Base-by-base conservation (phyloP, 2,797 vertebrate species). In the Varecia variegata region DNA sequence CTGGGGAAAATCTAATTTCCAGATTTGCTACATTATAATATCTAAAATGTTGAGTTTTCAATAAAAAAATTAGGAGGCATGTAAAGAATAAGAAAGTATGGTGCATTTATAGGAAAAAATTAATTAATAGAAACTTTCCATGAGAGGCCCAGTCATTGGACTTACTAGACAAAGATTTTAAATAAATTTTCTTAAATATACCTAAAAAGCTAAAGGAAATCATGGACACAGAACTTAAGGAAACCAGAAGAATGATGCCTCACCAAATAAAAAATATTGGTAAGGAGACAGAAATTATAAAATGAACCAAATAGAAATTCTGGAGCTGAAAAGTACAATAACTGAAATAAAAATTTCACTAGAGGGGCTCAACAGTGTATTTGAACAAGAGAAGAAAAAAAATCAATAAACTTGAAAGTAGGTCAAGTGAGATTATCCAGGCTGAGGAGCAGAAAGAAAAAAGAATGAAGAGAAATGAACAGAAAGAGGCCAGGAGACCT, bases 121-220 rank as follows among this genome's bases (percentile, higher is more conserved):
- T 50, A 67, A 81, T 35, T 47, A 32, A 77, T 84, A 71, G 67
- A 56, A 81, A 73, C 20, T 56, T 17, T 54, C 21, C 3, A 74
- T n/a, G 20, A 87, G 25, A 76, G 30, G 5, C 7, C 20, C 18
- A 87, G 25, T 10, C 38, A 74, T 50, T 74, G 38, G 18, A 92
- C 15, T 87, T 87, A 87, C 27, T 87, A 87, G 38, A 80, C 47
- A 81, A 87, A 87, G 13, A n/a, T 81, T 92, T 92, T 81, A 81
- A 81, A 81, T 82, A 52, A 85, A 77, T 70, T 83, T 10, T 68
- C 43, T 73, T 91, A 38, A 87, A 74, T 9, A 67, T 50, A 21
- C 58, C 81, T 65, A 87, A 87, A 91, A 32, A 30, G 23, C 60
- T 92, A 40, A 74, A 92, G 50, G 43, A 81, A 90, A 62, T 10